A percentile compares a stretch with the other conserved stretches of the same genome.
Conservation (phyloP, 2,113 vertebrate genomes). For the Erpornis zantholeuca region DNA sequence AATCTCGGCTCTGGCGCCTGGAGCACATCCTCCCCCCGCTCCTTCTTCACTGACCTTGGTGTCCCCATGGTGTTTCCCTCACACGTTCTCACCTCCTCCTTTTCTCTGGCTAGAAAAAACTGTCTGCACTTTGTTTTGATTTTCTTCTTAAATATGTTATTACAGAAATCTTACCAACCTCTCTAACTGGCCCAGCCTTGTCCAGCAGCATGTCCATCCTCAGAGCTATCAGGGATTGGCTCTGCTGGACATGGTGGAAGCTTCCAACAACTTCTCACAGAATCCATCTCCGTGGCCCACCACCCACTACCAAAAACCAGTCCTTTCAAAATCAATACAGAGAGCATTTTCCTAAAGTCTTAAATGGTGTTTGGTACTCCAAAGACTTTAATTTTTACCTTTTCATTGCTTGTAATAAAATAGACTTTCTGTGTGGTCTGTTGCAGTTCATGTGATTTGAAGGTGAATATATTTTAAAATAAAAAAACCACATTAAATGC, state of each 20-base stretch:
- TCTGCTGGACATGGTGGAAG: neutral
- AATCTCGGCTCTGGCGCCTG: rapidly evolving
- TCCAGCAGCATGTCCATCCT: neutral
- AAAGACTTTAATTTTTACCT: neutral
- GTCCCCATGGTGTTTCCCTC: neutral
- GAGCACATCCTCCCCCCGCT: neutral
- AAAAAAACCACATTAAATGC: neutral
- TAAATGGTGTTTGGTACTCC: neutral
- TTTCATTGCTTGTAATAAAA: neutral
- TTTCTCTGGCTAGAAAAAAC: neutral
- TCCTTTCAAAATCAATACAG: neutral
- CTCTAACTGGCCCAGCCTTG: neutral
- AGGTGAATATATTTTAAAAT: neutral
- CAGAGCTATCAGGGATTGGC: neutral
- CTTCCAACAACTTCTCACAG: neutral
- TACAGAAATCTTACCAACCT: neutral
- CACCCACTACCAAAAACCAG: neutral
- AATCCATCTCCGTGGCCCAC: neutral
- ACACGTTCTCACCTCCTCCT: neutral
- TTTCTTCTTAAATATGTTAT: neutral
- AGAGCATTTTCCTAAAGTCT: neutral
- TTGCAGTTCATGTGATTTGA: neutral
- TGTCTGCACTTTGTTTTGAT: neutral
- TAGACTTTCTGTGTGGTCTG: neutral
- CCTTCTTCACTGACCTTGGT: neutral